Percentiles rank a stretch among this genome's conserved stretches.
phyloP scores from a whole-genome alignment of 2,888 invertebrate species.

The Germaria angustata region DNA sequence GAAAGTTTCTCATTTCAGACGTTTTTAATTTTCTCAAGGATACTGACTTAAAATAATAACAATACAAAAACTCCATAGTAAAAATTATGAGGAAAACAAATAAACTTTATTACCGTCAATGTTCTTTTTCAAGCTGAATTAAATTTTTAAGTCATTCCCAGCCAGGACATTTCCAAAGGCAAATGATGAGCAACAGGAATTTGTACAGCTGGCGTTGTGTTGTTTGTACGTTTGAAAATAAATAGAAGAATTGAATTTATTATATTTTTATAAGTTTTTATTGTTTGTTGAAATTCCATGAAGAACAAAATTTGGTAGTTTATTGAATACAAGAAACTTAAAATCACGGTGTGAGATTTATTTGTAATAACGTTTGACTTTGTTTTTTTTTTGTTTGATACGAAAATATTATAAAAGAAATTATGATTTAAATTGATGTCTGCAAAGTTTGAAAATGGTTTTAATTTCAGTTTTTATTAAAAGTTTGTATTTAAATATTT shows the following conservation, averaged over 20 bases:
- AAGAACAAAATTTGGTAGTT: constrained; percentile 33
- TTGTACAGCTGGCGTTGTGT: not conserved
- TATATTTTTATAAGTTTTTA: constrained; percentile 63
- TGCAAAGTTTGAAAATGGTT: constrained; percentile 63
- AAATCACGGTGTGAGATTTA: not conserved
- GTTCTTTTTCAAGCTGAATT: constrained; percentile 13
- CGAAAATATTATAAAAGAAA: constrained; percentile 60
- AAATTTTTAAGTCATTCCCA: constrained; percentile 6
- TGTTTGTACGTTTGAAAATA: not conserved
- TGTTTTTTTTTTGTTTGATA: not conserved
- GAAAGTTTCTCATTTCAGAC: not conserved
- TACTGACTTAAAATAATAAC: constrained; percentile 10
- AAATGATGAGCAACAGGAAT: not conserved
- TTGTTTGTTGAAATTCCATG: constrained; percentile 51
- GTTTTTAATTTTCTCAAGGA: constrained; percentile 5
- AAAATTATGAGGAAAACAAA: constrained; percentile 1
- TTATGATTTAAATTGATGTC: constrained; percentile 67
- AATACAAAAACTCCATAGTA: constrained; percentile 5
- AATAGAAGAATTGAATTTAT: constrained; percentile 58
- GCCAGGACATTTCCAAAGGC: not conserved
- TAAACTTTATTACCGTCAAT: constrained; percentile 34
- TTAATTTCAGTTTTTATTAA: constrained; percentile 70
- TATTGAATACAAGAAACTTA: not conserved
- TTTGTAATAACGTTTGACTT: not conserved
- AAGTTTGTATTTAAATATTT: constrained; percentile 61